Percentiles rank a stretch among this genome's conserved stretches.
Conservation (phyloP, 37 sponge, comb jelly and placozoan genomes). For the Ianthella basta region DNA sequence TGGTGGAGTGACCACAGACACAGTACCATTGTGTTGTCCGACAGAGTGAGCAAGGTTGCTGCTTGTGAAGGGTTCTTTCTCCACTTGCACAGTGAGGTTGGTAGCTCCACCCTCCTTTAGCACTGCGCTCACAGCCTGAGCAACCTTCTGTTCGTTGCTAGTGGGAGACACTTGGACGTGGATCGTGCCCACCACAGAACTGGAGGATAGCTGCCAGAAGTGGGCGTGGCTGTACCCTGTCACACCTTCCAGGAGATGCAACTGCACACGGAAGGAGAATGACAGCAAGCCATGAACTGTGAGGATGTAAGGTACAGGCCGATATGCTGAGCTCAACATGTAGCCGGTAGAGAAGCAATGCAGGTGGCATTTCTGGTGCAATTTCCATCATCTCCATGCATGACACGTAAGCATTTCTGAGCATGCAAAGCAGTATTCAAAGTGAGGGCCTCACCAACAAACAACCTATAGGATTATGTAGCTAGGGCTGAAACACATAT, state of each 20-base stretch:
- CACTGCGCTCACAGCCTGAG: constrained; percentile 69
- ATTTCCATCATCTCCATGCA: no score
- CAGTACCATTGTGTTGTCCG: neutral
- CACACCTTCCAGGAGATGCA: constrained; percentile 78
- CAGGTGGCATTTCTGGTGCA: no score
- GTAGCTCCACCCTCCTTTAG: constrained; percentile 76
- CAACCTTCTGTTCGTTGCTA: constrained; percentile 85
- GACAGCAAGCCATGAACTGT: no score
- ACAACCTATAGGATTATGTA: no score
- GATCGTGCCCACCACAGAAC: constrained; percentile 71
- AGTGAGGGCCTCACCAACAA: no score
- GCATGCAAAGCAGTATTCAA: no score
- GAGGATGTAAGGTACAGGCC: no score
- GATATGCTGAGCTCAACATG: no score
- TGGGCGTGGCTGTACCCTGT: constrained; percentile 78
- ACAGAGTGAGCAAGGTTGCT: neutral
- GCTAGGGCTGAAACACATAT: no score
- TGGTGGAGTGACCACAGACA: constrained; percentile 51
- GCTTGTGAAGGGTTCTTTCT: constrained; percentile 82
- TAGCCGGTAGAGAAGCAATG: no score
- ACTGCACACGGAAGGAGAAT: constrained; percentile 34
- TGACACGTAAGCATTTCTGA: no score
- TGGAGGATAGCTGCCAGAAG: constrained; percentile 86
- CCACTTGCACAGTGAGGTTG: constrained; percentile 85
- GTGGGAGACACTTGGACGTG: constrained; percentile 82